Percentiles rank a stretch among this genome's conserved stretches.
phyloP scores from a whole-genome alignment of 1,140 invertebrate species.

The Drosophila carrolli region DNA sequence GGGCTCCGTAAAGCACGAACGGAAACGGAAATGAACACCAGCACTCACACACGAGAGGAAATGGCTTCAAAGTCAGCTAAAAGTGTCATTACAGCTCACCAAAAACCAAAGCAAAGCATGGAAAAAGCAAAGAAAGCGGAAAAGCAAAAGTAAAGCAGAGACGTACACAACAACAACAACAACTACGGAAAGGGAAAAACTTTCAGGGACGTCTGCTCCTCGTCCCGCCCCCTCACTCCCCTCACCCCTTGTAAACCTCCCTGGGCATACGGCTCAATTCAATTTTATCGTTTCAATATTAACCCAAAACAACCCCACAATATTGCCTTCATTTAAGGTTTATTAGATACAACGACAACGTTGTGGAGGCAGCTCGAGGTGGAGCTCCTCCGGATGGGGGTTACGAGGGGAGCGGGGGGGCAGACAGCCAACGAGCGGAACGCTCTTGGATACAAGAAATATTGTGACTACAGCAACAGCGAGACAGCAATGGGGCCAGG shows the following conservation, averaged over 20 bases:
- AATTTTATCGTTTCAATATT: constrained; percentile 84
- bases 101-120: constrained; percentile 51
- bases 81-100: constrained; percentile 79
- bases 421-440: constrained; percentile 63
- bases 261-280: constrained; percentile 77
- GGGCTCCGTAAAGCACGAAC: constrained; percentile 41
- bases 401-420: not conserved
- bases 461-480: constrained; percentile 48
- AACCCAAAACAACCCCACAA: constrained; percentile 84
- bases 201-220: constrained; percentile 70
- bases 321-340: constrained; percentile 84
- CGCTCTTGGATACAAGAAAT: constrained; percentile 77
- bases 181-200: constrained; percentile 38
- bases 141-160: constrained; percentile 30
- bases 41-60: constrained; percentile 26
- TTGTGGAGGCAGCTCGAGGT: constrained; percentile 29
- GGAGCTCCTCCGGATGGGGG: constrained; percentile 6
- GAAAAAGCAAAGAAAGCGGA: constrained; percentile 41
- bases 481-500: not conserved
- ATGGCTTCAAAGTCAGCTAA: constrained; percentile 82
- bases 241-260: constrained; percentile 10
- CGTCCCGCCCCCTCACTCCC: not conserved
- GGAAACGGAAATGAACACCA: constrained; percentile 62
- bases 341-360: constrained; percentile 79
- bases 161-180: not conserved